Conservation (phyloP, 2,797 vertebrate genomes). For the Harpagifer antarcticus region DNA sequence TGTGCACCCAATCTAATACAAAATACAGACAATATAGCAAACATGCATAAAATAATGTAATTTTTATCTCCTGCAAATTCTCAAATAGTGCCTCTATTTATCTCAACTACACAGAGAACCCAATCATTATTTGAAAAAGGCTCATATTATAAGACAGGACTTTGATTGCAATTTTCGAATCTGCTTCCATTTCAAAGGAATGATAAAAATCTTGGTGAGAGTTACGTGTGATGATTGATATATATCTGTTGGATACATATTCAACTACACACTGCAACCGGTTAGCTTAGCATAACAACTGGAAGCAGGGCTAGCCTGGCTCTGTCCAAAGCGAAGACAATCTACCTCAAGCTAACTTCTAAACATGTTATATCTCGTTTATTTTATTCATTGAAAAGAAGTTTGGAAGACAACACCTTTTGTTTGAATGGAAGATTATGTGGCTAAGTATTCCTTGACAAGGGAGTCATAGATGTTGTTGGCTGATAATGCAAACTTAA, state of each 20-base stretch:
- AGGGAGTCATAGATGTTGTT: not conserved
- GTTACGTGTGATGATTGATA: not conserved
- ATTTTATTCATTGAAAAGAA: not conserved
- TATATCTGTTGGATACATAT: not conserved
- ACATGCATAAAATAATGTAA: not conserved
- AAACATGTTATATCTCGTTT: not conserved
- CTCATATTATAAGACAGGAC: not conserved
- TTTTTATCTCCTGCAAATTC: not conserved
- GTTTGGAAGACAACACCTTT: too few species aligned
- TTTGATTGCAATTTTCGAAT: not conserved
- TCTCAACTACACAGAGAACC: not conserved
- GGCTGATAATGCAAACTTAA: not conserved
- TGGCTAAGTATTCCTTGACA: not conserved
- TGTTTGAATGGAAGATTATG: not conserved
- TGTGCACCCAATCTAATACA: not conserved
- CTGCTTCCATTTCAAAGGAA: not conserved
- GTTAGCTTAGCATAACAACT: too few species aligned
- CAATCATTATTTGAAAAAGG: not conserved
- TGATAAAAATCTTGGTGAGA: not conserved
- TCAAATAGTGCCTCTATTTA: not conserved
- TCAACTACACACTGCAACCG: not conserved
- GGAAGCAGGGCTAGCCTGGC: not conserved
- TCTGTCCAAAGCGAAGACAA: not conserved
- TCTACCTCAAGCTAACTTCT: too few species aligned
- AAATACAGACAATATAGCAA: not conserved